These are phyloP conservation scores for Pardalotus punctatus DNA, from an alignment of 2,113 vertebrate species.

Conservation along the genomic window DNA sequence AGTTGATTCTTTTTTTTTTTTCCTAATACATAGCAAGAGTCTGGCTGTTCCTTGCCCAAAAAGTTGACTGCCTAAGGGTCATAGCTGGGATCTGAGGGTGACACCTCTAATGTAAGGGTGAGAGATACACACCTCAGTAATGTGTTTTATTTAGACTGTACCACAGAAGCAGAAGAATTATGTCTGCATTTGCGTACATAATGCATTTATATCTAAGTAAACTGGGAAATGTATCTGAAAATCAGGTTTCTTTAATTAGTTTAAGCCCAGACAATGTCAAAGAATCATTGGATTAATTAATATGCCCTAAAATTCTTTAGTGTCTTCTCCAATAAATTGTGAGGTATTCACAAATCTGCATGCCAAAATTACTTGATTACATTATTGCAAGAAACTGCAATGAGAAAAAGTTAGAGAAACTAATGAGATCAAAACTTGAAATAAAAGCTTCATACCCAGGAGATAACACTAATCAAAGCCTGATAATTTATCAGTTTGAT, in stretches of 20 bases:
- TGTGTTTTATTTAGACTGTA: not conserved
- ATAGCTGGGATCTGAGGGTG: not conserved
- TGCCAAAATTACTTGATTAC: not conserved
- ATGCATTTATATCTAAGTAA: not conserved
- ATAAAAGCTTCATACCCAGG: not conserved
- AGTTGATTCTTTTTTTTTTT: not conserved
- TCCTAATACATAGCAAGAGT: not conserved
- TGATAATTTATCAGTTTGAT: not conserved
- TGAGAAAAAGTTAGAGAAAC: not conserved
- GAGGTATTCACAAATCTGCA: not conserved
- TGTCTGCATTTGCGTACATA: not conserved
- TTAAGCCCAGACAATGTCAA: not conserved
- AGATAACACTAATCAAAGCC: not conserved
- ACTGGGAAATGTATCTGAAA: not conserved
- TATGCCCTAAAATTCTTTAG: not conserved
- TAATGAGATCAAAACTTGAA: not conserved
- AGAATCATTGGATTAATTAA: not conserved
- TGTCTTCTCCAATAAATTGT: not conserved
- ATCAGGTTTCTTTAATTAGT: not conserved
- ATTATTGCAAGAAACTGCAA: not conserved
- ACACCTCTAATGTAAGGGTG: not conserved
- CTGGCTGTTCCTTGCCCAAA: not conserved
- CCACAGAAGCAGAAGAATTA: not conserved
- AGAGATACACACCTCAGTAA: not conserved
- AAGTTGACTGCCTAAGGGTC: not conserved